Percentiles rank a stretch among this genome's conserved stretches.
These are phyloP conservation scores for Bombus pascuorum DNA, from an alignment of 1,140 invertebrate genomes.

Conservation along the genomic window DNA sequence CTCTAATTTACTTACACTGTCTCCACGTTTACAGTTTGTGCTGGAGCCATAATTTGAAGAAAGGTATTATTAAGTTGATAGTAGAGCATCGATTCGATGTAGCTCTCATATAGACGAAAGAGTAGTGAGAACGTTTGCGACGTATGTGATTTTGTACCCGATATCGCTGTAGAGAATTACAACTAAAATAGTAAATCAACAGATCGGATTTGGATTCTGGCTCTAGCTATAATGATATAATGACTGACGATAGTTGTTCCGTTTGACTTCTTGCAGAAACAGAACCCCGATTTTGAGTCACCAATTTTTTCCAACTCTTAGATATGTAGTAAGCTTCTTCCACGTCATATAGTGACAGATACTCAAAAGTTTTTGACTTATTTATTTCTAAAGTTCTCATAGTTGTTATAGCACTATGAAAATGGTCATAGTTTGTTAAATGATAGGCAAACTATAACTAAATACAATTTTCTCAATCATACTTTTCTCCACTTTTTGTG, in stretches of 20 bases:
- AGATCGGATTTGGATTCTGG: constrained; percentile 40
- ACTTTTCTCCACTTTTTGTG: too few species aligned
- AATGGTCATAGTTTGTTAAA: background rate
- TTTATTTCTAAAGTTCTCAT: background rate
- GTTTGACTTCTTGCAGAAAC: background rate
- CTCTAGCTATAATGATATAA: constrained; percentile 21
- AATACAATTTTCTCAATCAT: too few species aligned
- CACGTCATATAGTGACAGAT: background rate
- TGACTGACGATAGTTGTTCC: background rate
- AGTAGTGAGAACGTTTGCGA: constrained; percentile 55
- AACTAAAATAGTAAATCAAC: constrained; percentile 4
- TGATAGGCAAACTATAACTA: background rate
- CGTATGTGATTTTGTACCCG: constrained; percentile 25
- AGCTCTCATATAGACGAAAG: constrained; percentile 58
- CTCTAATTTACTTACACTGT: constrained; percentile 68
- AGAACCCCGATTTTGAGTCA: background rate
- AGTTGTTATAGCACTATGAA: background rate
- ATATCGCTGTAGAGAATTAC: constrained; percentile 35
- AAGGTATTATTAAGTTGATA: constrained; percentile 72
- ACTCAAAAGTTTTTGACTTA: background rate
- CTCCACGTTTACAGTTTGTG: constrained; percentile 73
- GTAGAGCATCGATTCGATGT: constrained; percentile 60
- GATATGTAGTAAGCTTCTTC: background rate
- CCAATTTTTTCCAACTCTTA: background rate
- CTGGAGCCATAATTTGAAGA: constrained; percentile 67